phyloP scores from a whole-genome alignment of 1,140 invertebrate genomes.

The Formica selysi region DNA sequence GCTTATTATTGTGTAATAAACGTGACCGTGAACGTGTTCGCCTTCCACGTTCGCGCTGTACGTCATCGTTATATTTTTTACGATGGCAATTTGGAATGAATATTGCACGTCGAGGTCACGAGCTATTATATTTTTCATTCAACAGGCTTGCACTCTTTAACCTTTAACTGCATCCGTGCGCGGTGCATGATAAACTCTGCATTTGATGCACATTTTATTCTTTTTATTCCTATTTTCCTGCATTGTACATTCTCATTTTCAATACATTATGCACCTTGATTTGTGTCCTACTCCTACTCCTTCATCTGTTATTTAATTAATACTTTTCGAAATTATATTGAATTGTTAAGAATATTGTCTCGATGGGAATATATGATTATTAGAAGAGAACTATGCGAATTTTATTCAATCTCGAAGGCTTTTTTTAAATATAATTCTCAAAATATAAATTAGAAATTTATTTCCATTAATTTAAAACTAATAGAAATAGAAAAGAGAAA shows the following conservation, averaged over 20 bases:
- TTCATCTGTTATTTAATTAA: background rate
- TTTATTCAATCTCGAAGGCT: background rate
- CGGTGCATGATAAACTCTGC: background rate
- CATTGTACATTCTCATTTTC: background rate
- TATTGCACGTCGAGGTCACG: conserved; percentile 30
- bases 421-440: background rate
- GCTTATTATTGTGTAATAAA: conserved; percentile 54
- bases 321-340: background rate
- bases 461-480: too few species aligned
- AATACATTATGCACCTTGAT: background rate
- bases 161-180: conserved; percentile 12
- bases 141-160: conserved; percentile 38
- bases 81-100: conserved; percentile 33
- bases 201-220: conserved; percentile 1
- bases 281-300: background rate
- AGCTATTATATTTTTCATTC: conserved; percentile 55
- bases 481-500: background rate
- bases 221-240: background rate
- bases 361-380: background rate
- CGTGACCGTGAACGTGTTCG: conserved; percentile 17
- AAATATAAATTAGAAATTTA: background rate
- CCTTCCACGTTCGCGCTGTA: background rate
- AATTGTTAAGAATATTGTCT: background rate
- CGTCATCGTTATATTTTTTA: conserved; percentile 34
- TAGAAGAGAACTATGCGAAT: background rate